Base-by-base conservation (phyloP, 1,140 invertebrate species). In the Drosophila albomicans region DNA sequence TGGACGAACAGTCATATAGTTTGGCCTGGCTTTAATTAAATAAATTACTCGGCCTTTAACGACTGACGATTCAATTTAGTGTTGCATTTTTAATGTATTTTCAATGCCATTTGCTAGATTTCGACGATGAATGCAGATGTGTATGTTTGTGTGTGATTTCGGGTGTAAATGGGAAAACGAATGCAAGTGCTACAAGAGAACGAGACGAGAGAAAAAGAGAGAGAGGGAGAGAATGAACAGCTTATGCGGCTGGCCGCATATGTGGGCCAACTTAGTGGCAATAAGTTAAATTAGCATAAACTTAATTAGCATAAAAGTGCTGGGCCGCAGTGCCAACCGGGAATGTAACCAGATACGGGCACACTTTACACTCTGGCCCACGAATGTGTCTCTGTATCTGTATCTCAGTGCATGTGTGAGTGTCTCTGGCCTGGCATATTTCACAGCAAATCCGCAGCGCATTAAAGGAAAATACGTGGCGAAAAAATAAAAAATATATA, bases 201-300 rank as follows among this genome's bases (percentile, higher is more conserved):
- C 52, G 45, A 25, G 54, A 1, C 0, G 1, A 2, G 5, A 54
- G 51, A 13, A 41, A 28, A 38, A 59, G 28, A 20, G 10, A 15
- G 57, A 43, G 59, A 46, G 51, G 65, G 57, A 63, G 66, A n/a
- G 51, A 54, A 38, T 6, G 52, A 49, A 30, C 61, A 64, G 77
- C 66, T 65, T 73, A 76, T 88, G 85, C 67, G 84, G 84, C 64
- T 89, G 84, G 80, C 84, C 84, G 84, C 84, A 88, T 88, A 88
- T 88, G 84, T 88, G 84, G 84, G 84, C 80, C 84, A 88, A 88
- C 84, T 88, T 88, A 88, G 84, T 88, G 81, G 84, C 85, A 84
- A 88, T 88, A 88, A 89, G 84, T 88, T 88, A 88, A 88, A 88
- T 88, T 88, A 88, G 84, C 85, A 88, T 88, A 88, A 88, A 88